These are phyloP conservation scores for Nothocercus nigrocapillus DNA, from an alignment of 2,113 vertebrate species.

Conservation along the genomic window DNA sequence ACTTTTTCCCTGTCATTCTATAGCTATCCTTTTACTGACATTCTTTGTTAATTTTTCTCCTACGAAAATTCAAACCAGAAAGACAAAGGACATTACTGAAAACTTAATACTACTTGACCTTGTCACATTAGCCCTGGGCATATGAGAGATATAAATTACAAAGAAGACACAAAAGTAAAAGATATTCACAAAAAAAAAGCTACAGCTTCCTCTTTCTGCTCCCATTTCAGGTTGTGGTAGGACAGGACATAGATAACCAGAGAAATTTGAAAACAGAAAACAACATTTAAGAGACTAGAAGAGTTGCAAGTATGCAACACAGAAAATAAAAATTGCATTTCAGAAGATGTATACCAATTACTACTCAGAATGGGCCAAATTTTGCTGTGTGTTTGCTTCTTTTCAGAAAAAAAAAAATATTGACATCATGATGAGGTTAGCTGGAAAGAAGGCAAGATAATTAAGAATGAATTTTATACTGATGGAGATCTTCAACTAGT, in stretches of 20 bases:
- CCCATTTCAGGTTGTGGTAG: conserved; percentile 62
- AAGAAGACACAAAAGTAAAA: conserved; percentile 82
- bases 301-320: conserved; percentile 7
- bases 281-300: conserved; percentile 44
- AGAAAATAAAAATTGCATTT: conserved; percentile 57
- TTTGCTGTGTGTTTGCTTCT: background rate
- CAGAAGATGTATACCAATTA: background rate
- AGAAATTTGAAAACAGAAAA: conserved; percentile 49
- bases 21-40: conserved; percentile 72
- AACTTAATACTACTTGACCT: conserved; percentile 86
- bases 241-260: conserved; percentile 37
- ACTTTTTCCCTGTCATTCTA: conserved; percentile 47
- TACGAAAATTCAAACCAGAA: conserved; percentile 86
- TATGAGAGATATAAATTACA: conserved; percentile 85
- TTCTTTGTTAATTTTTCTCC: conserved; percentile 78
- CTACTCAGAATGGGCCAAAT: background rate
- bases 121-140: conserved; percentile 85
- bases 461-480: background rate
- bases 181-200: conserved; percentile 72
- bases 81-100: conserved; percentile 85
- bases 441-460: background rate
- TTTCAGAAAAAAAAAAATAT: background rate
- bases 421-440: background rate
- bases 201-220: conserved; percentile 78
- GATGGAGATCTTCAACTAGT: background rate